Base-by-base conservation (phyloP, 2,888 invertebrate species). In the Kuschelorhynchus macadamiae region DNA sequence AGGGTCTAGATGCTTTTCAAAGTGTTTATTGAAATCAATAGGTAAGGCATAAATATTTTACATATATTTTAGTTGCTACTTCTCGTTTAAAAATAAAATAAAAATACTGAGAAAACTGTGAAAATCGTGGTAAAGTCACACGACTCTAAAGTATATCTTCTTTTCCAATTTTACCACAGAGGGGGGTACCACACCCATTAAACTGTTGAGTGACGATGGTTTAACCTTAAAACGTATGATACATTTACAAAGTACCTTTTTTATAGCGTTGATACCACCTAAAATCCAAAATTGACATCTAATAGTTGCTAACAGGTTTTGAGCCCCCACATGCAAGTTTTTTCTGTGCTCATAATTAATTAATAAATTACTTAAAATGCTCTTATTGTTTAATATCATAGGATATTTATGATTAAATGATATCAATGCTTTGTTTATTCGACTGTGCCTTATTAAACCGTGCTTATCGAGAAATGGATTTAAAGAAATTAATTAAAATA, bases 191-290 rank as follows among this genome's bases (percentile, higher is more conserved):
- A n/a, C 60, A 18, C 60, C 65, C 69, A 69, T 69, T 39, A 42
- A 18, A 20, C 41, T 42, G 17, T 47, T 20, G 25, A 41, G 8
- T 7, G 18, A 12, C 1, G 8, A 18, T 18, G 53, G 53, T 4
- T 60, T 60, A 16, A 25, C 11, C 9, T 32, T 52, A 14, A 65
- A 25, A 60, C 65, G 65, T 12, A 17, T 49, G 9, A 68, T 42
- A 60, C 64, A 67, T 21, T 53, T 17, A n/a, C 20, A 46, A 5
- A 67, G n/a, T 11, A 67, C 12, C 1, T 42, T 30, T 42, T 44
- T 39, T 33, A 52, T 32, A n/a, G 41, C 25, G 8, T 16, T 53
- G 9, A 20, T 39, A 16, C 53, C 68, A 21, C 25, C 17, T 3
- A 68, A 21, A 8, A 49, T 18, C 53, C 68, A 64, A 47, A 21